phyloP scores from a whole-genome alignment of 2,888 invertebrate genomes.

The Corythucha ciliata region DNA sequence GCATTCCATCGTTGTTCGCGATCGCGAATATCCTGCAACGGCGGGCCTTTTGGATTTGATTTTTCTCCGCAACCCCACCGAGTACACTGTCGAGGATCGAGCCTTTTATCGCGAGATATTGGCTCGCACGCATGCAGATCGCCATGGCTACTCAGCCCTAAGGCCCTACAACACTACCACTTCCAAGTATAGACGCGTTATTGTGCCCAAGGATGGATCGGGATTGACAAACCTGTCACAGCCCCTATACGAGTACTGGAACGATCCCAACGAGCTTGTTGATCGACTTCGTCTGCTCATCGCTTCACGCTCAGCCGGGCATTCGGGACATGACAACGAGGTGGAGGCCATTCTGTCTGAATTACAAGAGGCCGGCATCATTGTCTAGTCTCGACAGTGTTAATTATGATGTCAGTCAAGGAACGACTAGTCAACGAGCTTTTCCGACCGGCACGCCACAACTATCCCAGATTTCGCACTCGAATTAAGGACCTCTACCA shows the following conservation, averaged over 20 bases:
- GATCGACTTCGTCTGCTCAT: too few species aligned
- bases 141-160: not conserved
- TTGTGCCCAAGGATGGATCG: too few species aligned
- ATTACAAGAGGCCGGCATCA: too few species aligned
- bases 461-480: conserved; percentile 12
- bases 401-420: too few species aligned
- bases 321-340: too few species aligned
- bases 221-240: too few species aligned
- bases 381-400: too few species aligned
- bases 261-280: too few species aligned
- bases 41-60: conserved; percentile 4
- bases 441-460: conserved; percentile 17
- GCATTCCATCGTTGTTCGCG: not conserved
- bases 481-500: conserved; percentile 25
- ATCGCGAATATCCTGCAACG: not conserved
- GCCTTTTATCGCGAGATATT: conserved; percentile 10
- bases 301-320: too few species aligned
- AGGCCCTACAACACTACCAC: not conserved
- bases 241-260: too few species aligned
- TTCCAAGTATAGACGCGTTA: not conserved
- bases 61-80: not conserved
- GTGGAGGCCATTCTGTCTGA: too few species aligned
- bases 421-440: too few species aligned
- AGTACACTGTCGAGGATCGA: not conserved
- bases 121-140: not conserved